Base-by-base conservation (phyloP, 2,113 vertebrate species). In the Heloderma charlesbogerti region DNA sequence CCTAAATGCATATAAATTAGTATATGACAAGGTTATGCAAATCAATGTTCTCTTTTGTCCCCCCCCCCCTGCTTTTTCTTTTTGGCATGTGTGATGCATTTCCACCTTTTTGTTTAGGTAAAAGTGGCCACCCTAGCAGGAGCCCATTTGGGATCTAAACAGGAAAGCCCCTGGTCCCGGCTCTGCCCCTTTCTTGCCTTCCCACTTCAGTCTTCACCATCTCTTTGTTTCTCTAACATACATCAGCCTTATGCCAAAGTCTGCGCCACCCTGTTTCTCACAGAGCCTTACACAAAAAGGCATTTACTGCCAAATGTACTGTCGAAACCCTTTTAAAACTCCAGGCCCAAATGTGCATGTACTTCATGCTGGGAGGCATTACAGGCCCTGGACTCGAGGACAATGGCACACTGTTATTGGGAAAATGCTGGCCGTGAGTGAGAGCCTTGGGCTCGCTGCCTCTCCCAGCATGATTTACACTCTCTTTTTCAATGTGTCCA, bases 401-500 rank as follows among this genome's bases (percentile, higher is more conserved):
- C 82, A 92, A 92, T 86, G 66, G 48, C 51, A 27, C 63, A 71
- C 48, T 72, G 83, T 92, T 79, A 12, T 45, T 79, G 63, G 63
- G 74, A 74, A 90, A 84, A 16, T 6, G 34, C 37, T 10, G 31
- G 37, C 75, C 3, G 3, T 80, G 51, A 89, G 40, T 63, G 82
- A 79, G 31, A 92, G 67, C 82, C 74, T 48, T 85, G 66, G 86
- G 51, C 74, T 29, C 29, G 57, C 91, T 31, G 67, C 67, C 87
- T 81, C 31, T 86, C 91, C 25, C 74, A 92, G 82, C 87, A 6
- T 86, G 91, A 89, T 92, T 92, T 86, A 89, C 51, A 80, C 75
- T 92, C 91, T 63, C 75, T 37, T 51, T 85, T 89, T 92, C 91
- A 89, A 48, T 92, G 91, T 66, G 40, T 81, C 87, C 88, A 86